A percentile compares a stretch with the other conserved stretches of the same genome.
Conservation (phyloP, 2,797 vertebrate species). For the Petrocephalus schoutedeni region DNA sequence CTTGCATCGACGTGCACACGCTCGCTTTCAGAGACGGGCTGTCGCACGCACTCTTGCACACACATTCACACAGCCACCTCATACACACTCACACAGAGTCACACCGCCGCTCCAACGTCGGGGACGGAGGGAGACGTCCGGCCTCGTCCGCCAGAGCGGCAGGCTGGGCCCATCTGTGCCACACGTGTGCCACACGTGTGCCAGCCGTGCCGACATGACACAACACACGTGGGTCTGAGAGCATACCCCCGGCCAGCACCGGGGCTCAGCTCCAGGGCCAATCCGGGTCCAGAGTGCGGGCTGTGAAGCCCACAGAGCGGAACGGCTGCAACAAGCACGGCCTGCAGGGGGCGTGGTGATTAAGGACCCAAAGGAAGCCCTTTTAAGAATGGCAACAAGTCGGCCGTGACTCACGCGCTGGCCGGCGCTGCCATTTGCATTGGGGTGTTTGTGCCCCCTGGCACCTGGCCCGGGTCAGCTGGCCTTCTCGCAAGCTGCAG, state of each 20-base stretch:
- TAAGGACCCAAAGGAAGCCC: background rate
- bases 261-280: slow-evolving; percentile 17
- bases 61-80: background rate
- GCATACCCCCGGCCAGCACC: slow-evolving; percentile 40
- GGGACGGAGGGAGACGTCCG: slow-evolving; percentile 14
- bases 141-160: slow-evolving; percentile 38
- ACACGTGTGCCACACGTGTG: slow-evolving; percentile 30
- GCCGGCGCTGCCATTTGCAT: background rate
- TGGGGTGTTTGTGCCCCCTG: background rate
- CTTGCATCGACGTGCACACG: background rate
- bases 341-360: background rate
- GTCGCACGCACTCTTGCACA: background rate
- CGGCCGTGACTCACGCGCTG: background rate
- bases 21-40: background rate
- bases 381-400: background rate
- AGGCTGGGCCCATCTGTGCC: slow-evolving; percentile 50
- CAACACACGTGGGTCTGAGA: slow-evolving; percentile 38
- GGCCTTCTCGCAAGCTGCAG: background rate
- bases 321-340: background rate
- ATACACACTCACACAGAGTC: background rate
- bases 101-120: background rate
- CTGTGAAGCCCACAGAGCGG: slow-evolving; percentile 3
- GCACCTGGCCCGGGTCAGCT: background rate
- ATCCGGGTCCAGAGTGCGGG: slow-evolving; percentile 12
- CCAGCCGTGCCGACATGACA: slow-evolving; percentile 33